Base-by-base conservation (phyloP, 2,797 vertebrate species). In the Neoniphon sammara region DNA sequence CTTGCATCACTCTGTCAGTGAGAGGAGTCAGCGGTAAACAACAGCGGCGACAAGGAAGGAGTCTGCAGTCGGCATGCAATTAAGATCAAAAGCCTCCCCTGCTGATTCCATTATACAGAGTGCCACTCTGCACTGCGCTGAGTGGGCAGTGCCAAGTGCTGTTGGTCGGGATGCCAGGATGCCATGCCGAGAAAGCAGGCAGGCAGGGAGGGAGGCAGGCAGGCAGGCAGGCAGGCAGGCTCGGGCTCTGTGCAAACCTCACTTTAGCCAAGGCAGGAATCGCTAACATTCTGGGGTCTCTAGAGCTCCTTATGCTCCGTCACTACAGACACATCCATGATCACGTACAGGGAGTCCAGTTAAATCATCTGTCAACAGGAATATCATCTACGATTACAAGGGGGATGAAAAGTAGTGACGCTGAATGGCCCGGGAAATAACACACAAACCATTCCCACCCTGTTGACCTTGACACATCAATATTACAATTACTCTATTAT, bases 11-110 rank as follows among this genome's bases (percentile, higher is more conserved):
- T 91, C 83, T 78, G 87, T 88, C 86, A 87, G 86, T 75, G 83
- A 88, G 89, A 84, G 82, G 77, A 90, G 85, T 89, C 84, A 83
- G 85, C 86, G 80, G 85, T 86, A 86, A 89, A 88, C 89, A 90
- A 84, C 84, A 70, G 81, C 30, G 55, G 85, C 79, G 83, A 91
- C 86, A 79, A 88, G 89, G 87, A 90, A 85, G 87, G 86, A 90
- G 87, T 88, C 91, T 85, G 91, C 87, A 91, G 92, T 91, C 89
- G 70, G 81, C 89, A 91, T 88, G 92, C 89, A 93, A 92, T 94
- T 93, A 92, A 92, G 92, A 94, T 94, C 91, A 92, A 93, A 93
- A 89, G 87, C 87, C 75, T 87, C 90, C 87, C 91, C 91, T 79
- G 90, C 92, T 92, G 91, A 88, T 92, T 91, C 91, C 91, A 91